Percentiles rank a stretch among this genome's conserved stretches.
Evolutionary conservation across 2,797 vertebrate genomes (phyloP).

Genomic region (Corythornis leucogaster): DNA sequence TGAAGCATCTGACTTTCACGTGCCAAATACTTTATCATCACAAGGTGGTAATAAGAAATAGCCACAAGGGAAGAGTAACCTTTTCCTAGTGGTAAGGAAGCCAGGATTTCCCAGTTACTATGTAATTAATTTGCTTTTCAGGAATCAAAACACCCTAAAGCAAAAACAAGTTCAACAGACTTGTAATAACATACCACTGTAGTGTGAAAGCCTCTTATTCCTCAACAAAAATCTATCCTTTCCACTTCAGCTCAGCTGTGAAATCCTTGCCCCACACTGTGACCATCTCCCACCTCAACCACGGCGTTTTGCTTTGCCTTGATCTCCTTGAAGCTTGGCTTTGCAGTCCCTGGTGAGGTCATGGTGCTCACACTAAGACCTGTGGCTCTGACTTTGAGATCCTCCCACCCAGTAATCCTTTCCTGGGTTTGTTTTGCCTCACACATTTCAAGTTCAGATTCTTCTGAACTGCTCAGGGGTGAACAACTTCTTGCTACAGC

Average conservation of each 20-base stretch:
- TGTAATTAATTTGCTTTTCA: conserved; percentile 68
- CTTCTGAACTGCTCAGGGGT: background rate
- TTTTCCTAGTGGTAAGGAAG: conserved; percentile 55
- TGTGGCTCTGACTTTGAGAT: background rate
- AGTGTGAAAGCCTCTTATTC: conserved; percentile 39
- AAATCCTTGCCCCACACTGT: background rate
- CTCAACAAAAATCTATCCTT: conserved; percentile 28
- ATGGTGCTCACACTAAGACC: background rate
- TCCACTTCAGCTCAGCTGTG: fast-evolving
- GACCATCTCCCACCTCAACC: background rate
- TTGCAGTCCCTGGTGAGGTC: background rate
- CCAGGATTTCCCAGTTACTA: conserved; percentile 50
- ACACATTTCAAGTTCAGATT: background rate
- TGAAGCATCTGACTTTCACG: conserved; percentile 27
- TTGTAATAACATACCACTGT: conserved; percentile 61
- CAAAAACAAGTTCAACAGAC: conserved; percentile 68
- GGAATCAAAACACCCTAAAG: conserved; percentile 70
- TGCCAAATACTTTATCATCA: conserved; percentile 61
- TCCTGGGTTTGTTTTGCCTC: background rate
- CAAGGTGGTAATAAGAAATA: conserved; percentile 69
- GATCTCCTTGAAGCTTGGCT: background rate
- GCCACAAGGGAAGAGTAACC: conserved; percentile 62
- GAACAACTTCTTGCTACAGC: background rate
- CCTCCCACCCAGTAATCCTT: background rate
- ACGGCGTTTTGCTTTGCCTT: background rate